Conservation (phyloP, 2,797 vertebrate genomes). For the Netta rufina region DNA sequence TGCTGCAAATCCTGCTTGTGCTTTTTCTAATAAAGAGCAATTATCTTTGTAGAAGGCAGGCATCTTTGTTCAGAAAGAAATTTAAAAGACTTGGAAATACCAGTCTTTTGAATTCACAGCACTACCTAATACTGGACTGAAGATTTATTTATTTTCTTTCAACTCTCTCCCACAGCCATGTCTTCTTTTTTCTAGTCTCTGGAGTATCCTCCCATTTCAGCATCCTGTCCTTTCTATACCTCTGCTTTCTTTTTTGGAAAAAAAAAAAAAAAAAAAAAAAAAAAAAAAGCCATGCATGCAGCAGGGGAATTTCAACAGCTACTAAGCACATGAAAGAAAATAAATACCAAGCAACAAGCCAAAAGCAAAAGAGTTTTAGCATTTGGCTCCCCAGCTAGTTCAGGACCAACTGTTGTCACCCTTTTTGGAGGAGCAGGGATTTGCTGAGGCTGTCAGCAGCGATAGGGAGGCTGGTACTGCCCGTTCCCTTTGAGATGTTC, state of each 20-base stretch:
- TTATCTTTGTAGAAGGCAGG: background rate
- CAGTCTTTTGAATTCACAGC: background rate
- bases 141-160: background rate
- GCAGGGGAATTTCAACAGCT: background rate
- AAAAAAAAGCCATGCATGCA: background rate
- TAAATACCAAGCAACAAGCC: background rate
- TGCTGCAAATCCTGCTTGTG: background rate
- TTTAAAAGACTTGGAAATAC: background rate
- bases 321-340: background rate
- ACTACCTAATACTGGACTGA: background rate
- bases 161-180: background rate
- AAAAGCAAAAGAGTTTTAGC: background rate
- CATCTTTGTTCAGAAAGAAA: background rate
- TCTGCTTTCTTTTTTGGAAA: background rate
- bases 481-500: fast-evolving
- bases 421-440: background rate
- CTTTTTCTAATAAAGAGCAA: background rate
- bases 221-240: background rate
- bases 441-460: fast-evolving
- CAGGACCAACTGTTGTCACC: fast-evolving
- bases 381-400: background rate
- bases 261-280: fast-evolving
- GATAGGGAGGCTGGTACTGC: background rate
- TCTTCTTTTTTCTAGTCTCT: background rate
- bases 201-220: background rate